Evolutionary conservation across 2,113 vertebrate species (phyloP).

Genomic region (Ovis aries): DNA sequence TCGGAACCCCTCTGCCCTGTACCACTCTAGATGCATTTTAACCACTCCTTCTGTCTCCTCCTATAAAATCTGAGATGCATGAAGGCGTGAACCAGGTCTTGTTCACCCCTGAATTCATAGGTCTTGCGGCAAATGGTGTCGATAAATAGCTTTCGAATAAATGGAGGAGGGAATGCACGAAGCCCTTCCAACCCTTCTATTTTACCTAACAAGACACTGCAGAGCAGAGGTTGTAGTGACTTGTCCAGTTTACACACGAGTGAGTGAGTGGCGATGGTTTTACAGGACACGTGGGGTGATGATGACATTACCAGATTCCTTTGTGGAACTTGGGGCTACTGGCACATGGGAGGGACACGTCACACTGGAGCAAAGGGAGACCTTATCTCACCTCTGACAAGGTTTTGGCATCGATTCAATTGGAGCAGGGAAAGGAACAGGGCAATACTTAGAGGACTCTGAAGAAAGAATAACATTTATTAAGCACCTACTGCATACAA

Average conservation of each 20-base stretch:
- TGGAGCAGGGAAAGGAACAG: background rate
- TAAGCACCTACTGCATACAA: background rate
- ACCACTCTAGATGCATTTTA: background rate
- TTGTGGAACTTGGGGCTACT: background rate
- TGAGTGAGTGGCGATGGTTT: background rate
- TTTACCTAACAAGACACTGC: background rate
- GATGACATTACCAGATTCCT: background rate
- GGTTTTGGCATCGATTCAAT: background rate
- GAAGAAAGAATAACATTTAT: background rate
- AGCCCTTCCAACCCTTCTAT: background rate
- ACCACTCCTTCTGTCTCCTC: background rate
- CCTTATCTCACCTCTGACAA: background rate
- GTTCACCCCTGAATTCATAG: background rate
- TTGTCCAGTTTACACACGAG: background rate
- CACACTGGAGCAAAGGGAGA: background rate
- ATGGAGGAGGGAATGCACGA: background rate
- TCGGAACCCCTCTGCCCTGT: background rate
- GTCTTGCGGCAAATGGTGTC: background rate
- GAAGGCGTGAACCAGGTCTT: background rate
- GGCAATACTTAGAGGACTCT: background rate
- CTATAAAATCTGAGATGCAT: background rate
- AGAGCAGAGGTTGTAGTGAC: background rate
- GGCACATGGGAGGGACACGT: background rate
- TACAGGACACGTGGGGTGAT: background rate
- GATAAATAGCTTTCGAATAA: background rate